phyloP scores from a whole-genome alignment of 2,113 vertebrate genomes.

The Eurystomus gularis region DNA sequence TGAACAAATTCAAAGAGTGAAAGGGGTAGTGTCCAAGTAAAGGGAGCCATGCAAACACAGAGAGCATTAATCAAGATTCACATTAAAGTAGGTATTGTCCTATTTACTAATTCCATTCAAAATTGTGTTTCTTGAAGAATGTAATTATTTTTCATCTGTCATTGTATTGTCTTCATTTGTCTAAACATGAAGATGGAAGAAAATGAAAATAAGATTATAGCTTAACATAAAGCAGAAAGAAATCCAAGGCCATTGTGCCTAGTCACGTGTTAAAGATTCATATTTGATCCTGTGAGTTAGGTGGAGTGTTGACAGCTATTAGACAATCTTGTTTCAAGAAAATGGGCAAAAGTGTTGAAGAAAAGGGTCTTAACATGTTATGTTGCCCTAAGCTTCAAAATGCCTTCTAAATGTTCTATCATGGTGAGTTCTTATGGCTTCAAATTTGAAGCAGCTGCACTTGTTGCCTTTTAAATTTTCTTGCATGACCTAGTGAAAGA shows the following conservation, averaged over 20 bases:
- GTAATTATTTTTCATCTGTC: background rate
- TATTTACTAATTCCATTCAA: background rate
- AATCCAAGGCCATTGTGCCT: background rate
- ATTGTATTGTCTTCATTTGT: background rate
- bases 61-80: background rate
- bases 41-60: background rate
- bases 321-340: background rate
- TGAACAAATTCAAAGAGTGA: background rate
- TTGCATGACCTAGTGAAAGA: background rate
- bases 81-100: background rate
- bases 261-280: background rate
- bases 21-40: background rate
- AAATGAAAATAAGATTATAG: background rate
- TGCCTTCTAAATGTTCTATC: background rate
- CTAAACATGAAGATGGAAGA: background rate
- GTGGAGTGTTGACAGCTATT: background rate
- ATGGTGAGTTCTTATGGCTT: background rate
- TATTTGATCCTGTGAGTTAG: background rate
- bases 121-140: background rate
- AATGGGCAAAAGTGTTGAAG: background rate
- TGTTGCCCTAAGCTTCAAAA: background rate
- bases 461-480: background rate
- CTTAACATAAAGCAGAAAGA: background rate
- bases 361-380: background rate
- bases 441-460: background rate